Base-by-base conservation (phyloP, 2,113 vertebrate genomes). In the Istiophorus platypterus region DNA sequence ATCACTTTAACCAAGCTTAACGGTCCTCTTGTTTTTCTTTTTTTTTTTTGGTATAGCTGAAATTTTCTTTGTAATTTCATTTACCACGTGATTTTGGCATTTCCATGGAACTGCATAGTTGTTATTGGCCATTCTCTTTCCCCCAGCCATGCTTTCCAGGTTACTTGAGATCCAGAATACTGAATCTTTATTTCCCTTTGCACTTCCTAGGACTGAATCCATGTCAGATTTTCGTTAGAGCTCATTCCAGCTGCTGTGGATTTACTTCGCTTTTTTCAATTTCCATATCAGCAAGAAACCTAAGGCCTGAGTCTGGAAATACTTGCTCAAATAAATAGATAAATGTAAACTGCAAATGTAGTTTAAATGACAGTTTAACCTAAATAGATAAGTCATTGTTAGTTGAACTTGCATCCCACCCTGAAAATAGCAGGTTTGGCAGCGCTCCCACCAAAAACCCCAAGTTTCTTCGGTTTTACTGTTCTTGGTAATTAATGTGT, bases 401-500 rank as follows among this genome's bases (percentile, higher is more conserved):
- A 49, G 52, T 61, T 51, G 20, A 49, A 62, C n/a, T 58, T 51
- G 17, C 49, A 61, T 13, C 51, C 20, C 26, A 62, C 49, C 2
- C 49, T 83, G 54, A 77, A 92, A 72, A 62, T 73, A 68, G 14
- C 31, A 26, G 26, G 4, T 56, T 27, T 29, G 24, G 20, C 37
- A 75, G 27, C 42, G 31, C 31, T 4, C 6, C 65, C 18, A 26
- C 45, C 49, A 62, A 73, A 78, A 66, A 13, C 42, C 49, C 68
- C 13, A 69, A 12, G 15, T 87, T 73, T 72, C n/a, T 86, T 87
- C 87, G 90, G 90, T 90, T 94, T 93, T 89, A 76, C 84, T 84
- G 51, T 41, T 68, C 76, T 65, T 24, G 79, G 69, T 82, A 80
- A 83, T 93, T 88, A 78, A 73, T 77, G 78, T 45, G 54, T 14